phyloP scores from a whole-genome alignment of 2,797 vertebrate genomes.

The Vultur gryphus region DNA sequence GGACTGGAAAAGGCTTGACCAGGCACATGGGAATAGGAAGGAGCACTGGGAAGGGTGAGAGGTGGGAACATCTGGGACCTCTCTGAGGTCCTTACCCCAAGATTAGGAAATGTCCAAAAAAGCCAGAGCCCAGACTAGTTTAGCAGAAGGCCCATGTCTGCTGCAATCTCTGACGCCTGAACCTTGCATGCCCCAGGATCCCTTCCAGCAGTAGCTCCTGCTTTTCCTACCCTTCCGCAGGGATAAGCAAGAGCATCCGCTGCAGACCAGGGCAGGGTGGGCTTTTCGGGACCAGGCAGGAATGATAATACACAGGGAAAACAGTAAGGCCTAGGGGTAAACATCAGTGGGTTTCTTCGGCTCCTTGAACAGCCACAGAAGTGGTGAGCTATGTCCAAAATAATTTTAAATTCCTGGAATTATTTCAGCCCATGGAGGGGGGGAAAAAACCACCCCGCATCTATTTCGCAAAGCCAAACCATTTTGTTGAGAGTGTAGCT shows the following conservation, averaged over 20 bases:
- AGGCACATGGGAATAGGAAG: background rate
- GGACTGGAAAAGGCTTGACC: background rate
- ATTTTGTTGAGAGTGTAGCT: background rate
- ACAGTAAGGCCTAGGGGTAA: background rate
- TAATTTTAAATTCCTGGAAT: background rate
- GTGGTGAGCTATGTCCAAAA: background rate
- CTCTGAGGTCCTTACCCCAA: background rate
- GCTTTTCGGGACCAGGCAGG: background rate
- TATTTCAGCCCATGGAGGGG: background rate
- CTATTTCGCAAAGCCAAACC: background rate
- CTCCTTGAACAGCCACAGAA: background rate
- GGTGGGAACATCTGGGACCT: background rate
- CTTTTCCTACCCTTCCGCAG: background rate
- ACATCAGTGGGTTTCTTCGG: background rate
- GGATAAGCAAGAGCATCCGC: background rate
- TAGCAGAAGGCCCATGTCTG: background rate
- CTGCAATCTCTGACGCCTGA: background rate
- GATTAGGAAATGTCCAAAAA: background rate
- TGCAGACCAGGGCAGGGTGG: background rate
- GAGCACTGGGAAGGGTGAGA: background rate
- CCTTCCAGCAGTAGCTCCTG: background rate
- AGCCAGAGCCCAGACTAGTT: background rate
- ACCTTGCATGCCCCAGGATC: background rate
- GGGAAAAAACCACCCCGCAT: too few species aligned
- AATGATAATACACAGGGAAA: background rate